phyloP scores from a whole-genome alignment of 2,113 vertebrate species.

The Neomonachus schauinslandi region DNA sequence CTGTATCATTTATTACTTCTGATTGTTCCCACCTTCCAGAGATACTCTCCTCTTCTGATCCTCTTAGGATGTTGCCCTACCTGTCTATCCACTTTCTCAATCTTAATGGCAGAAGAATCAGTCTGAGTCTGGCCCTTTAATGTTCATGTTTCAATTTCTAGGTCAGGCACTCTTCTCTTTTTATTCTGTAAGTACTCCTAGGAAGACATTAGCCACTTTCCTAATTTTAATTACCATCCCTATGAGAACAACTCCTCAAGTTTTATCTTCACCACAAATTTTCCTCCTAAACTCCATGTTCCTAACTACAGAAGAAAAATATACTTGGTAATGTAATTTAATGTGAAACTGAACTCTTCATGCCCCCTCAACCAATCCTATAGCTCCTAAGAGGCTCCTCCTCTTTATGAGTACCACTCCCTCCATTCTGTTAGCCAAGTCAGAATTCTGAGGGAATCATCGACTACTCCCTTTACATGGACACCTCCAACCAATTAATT shows the following conservation, averaged over 20 bases:
- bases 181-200: not conserved
- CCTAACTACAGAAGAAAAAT: not conserved
- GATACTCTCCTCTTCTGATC: not conserved
- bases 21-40: not conserved
- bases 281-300: not conserved
- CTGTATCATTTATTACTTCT: not conserved
- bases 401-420: not conserved
- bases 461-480: not conserved
- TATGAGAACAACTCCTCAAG: not conserved
- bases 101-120: not conserved
- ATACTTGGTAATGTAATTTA: not conserved
- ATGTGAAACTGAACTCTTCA: not conserved
- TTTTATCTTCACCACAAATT: conserved; percentile 10
- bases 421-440: not conserved
- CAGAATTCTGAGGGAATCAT: not conserved
- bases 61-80: fast-evolving
- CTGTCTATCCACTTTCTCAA: not conserved
- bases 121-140: not conserved
- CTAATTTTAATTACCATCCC: not conserved
- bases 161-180: not conserved
- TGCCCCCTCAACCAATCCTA: not conserved
- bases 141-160: not conserved
- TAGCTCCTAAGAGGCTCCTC: not conserved
- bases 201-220: not conserved
- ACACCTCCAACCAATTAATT: not conserved